These are phyloP conservation scores for Vulpes vulpes DNA, from an alignment of 2,113 vertebrate genomes.

Conservation along the genomic window DNA sequence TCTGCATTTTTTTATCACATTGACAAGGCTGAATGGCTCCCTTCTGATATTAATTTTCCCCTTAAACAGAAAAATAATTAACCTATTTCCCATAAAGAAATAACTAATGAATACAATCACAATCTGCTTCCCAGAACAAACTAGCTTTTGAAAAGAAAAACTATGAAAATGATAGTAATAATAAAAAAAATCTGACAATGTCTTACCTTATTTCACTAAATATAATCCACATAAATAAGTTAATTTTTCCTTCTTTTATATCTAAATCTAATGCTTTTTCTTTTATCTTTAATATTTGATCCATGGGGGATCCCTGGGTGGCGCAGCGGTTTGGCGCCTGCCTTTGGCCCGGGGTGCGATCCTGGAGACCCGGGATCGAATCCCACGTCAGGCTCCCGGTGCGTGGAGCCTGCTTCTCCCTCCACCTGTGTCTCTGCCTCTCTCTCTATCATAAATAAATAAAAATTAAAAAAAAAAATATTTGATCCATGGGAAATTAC, in stretches of 20 bases:
- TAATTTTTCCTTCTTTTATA: neutral
- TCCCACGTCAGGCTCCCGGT: too few relatives aligned
- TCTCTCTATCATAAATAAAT: too few relatives aligned
- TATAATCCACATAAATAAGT: neutral
- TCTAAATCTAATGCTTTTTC: neutral
- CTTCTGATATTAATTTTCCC: constrained; percentile 32
- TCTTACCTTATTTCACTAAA: constrained; percentile 8
- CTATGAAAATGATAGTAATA: neutral
- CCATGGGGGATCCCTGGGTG: neutral
- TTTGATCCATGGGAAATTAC: neutral
- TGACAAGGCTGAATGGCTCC: constrained; percentile 20
- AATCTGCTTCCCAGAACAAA: constrained; percentile 19
- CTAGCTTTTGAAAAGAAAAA: neutral
- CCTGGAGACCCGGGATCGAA: too few relatives aligned
- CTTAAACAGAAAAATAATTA: constrained; percentile 49
- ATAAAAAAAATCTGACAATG: neutral
- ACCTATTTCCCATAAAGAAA: constrained; percentile 57
- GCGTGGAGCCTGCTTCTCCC: too few relatives aligned
- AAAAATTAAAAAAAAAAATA: neutral
- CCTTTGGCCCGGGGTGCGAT: too few relatives aligned
- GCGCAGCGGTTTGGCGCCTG: too few relatives aligned
- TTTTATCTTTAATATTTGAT: neutral
- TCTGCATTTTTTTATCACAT: neutral
- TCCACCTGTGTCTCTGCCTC: too few relatives aligned
- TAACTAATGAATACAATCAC: constrained; percentile 59